Evolutionary conservation across 2,797 vertebrate species (phyloP).

Genomic region (Columba guinea): DNA sequence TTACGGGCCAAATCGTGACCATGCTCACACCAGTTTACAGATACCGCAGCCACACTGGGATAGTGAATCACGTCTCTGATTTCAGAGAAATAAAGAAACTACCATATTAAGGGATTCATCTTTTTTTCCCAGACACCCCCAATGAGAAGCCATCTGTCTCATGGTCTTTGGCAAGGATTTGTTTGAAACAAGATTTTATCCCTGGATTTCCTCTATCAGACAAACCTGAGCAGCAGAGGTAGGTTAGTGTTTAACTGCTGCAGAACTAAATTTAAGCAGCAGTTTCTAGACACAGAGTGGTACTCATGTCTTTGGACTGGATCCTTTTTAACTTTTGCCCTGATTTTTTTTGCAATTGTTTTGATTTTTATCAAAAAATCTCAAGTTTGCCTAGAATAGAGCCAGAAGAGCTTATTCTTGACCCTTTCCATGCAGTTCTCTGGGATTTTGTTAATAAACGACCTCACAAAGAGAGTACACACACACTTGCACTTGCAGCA

Average conservation of each 20-base stretch:
- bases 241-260: not conserved
- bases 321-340: not conserved
- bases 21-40: not conserved
- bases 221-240: constrained; percentile 25
- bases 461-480: not conserved
- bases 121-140: not conserved
- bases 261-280: constrained; percentile 14
- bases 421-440: not conserved
- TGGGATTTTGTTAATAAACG: constrained; percentile 22
- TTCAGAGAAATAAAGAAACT: not conserved
- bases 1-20: not conserved
- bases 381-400: constrained; percentile 8
- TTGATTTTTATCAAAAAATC: constrained; percentile 3
- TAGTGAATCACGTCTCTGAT: rapidly evolving
- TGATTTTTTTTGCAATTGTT: constrained; percentile 1
- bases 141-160: not conserved
- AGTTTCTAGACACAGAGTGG: not conserved
- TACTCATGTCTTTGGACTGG: not conserved
- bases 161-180: not conserved
- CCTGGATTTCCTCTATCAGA: constrained; percentile 39
- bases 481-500: not conserved
- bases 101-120: not conserved
- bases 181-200: not conserved
- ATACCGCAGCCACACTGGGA: not conserved
- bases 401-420: constrained; percentile 1